Conservation (phyloP, 2,888 invertebrate species). For the Megastigmus dorsalis region DNA sequence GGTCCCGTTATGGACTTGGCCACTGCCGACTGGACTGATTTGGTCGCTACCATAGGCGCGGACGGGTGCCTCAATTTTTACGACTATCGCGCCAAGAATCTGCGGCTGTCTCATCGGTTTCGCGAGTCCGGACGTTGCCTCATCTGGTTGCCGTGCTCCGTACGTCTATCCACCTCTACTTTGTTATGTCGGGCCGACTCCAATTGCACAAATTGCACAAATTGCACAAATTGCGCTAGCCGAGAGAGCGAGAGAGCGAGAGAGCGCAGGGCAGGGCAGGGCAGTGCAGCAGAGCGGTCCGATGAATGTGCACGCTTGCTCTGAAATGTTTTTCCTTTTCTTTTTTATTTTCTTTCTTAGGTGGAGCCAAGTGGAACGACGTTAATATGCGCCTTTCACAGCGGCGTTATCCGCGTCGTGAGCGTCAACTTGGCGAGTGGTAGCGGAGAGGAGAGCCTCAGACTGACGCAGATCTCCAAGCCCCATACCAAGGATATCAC, state of each 20-base stretch:
- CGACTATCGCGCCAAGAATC: conserved; percentile 78
- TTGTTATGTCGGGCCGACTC: too few species aligned
- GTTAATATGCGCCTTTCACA: conserved; percentile 82
- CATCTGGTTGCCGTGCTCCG: conserved; percentile 83
- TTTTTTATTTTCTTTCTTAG: too few species aligned
- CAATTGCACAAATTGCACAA: too few species aligned
- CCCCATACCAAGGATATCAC: conserved; percentile 82
- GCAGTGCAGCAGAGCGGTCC: too few species aligned
- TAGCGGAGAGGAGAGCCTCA: conserved; percentile 57
- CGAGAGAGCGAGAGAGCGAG: too few species aligned
- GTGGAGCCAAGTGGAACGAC: conserved; percentile 77
- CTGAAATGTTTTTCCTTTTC: too few species aligned
- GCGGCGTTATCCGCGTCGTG: conserved; percentile 82
- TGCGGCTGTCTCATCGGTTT: conserved; percentile 80
- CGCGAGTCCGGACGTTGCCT: conserved; percentile 76
- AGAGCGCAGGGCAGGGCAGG: too few species aligned
- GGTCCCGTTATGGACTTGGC: conserved; percentile 84
- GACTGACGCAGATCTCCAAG: conserved; percentile 74
- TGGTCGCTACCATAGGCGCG: conserved; percentile 83
- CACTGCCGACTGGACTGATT: conserved; percentile 81
- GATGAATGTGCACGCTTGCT: too few species aligned
- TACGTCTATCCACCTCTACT: too few species aligned
- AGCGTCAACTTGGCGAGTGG: conserved; percentile 55
- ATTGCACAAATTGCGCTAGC: too few species aligned
- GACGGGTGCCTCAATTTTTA: conserved; percentile 86